Evolutionary conservation across 2,113 vertebrate genomes (phyloP).

Genomic region (Rallus limicola): DNA sequence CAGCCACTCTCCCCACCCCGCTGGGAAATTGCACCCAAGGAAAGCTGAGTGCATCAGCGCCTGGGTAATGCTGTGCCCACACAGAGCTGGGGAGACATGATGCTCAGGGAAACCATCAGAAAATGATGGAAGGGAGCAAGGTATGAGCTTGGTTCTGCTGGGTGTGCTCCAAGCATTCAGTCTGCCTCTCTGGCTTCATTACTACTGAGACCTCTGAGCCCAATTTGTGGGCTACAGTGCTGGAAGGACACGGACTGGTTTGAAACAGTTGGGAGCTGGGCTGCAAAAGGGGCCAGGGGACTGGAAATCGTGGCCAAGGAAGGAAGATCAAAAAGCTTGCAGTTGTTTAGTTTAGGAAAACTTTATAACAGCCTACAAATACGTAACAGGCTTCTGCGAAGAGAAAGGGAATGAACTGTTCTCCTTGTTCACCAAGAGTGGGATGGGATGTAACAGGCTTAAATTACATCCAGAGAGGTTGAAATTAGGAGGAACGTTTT

Average conservation of each 20-base stretch:
- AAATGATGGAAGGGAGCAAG: background rate
- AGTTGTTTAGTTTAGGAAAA: background rate
- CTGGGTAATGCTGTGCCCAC: background rate
- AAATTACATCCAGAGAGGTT: background rate
- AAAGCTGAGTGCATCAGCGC: background rate
- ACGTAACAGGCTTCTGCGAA: background rate
- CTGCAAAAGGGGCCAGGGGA: background rate
- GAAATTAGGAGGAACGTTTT: background rate
- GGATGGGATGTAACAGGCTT: background rate
- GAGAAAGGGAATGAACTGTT: background rate
- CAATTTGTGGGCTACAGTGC: background rate
- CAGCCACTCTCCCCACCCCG: background rate
- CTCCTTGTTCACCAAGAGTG: background rate
- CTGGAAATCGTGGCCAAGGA: background rate
- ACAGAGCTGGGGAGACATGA: background rate
- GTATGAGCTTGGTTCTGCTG: background rate
- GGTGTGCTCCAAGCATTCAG: background rate
- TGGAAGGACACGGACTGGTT: background rate
- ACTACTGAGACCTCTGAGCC: background rate
- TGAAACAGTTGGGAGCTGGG: background rate
- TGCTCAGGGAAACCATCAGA: background rate
- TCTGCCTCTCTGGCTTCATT: fast-evolving
- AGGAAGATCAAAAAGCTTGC: background rate
- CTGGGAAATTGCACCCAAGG: background rate
- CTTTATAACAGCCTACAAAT: background rate